Conservation (phyloP, 2,888 invertebrate species). For the Ecliptopera silaceata region DNA sequence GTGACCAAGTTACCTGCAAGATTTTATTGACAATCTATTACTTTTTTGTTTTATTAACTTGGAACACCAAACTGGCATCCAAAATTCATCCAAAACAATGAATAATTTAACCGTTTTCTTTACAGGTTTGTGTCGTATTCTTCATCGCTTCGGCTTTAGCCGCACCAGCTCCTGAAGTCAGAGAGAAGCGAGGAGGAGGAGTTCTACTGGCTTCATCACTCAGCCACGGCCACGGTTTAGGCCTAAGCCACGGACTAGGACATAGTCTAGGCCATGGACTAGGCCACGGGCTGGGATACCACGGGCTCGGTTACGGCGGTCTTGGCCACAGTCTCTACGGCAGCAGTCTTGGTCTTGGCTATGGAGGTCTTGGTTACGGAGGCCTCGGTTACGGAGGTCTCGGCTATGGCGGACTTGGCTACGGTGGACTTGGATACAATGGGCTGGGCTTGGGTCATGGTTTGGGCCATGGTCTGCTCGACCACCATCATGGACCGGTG, state of each 20-base stretch:
- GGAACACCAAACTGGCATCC: background rate
- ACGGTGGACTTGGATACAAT: background rate
- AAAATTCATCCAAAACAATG: background rate
- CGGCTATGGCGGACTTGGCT: slow-evolving; percentile 3
- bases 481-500: background rate
- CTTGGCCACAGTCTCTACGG: background rate
- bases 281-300: slow-evolving; percentile 5
- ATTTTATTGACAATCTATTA: too few relatives aligned
- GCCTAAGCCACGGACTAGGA: background rate
- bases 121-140: slow-evolving; percentile 4
- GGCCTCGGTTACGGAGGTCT: slow-evolving; percentile 7
- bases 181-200: slow-evolving; percentile 4
- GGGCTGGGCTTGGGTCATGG: background rate
- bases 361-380: slow-evolving; percentile 1
- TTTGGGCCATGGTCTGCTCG: background rate
- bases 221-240: background rate
- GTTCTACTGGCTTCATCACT: background rate
- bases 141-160: slow-evolving; percentile 1
- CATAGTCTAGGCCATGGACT: background rate
- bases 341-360: background rate
- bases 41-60: too few relatives aligned
- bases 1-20: too few relatives aligned
- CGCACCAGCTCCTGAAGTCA: slow-evolving; percentile 1
- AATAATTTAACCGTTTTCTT: background rate
- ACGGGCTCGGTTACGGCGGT: slow-evolving; percentile 1